Evolutionary conservation across 2,113 vertebrate species (phyloP), one percentile per base, ranked within the genome.

Genomic region (Macrotus californicus): DNA sequence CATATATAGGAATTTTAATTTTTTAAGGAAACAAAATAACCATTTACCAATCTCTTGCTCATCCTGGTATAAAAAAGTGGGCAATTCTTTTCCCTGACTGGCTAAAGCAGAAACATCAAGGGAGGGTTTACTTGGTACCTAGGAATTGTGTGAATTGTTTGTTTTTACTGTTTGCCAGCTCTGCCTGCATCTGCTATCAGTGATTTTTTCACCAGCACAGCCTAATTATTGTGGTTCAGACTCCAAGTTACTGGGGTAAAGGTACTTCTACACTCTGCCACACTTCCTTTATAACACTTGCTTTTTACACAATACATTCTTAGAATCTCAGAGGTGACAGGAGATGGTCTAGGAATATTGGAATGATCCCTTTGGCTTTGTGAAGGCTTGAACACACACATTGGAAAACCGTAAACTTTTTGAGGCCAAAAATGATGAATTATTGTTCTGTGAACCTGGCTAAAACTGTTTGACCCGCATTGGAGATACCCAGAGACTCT

Each of bases 1-100:
- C 34, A 29, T 94, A 88, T 75, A 76, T 92, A 46, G 34, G 5
- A 92, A 85, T 95, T 97, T 81, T 79, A 93, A 41, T 69, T 75
- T 94, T 94, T 94, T 69, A 94, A 72, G 34, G 39, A 69, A 94
- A 52, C 26, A 48, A 69, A 93, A 85, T 92, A 64, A 36, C 41
- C 48, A 18, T 46, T 86, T 88, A 72, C 24, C 64, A 88, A 36
- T 89, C 29, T 82, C 19, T 95, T 94, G 59, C n/a, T 86, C 67
- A 66, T 88, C 46, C 34, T 94, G 41, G n/a, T 93, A 54, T 89
- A 39, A 76, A 56, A 93, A 93, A 67, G 36, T 92, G 11, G 29
- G 6, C 26, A 91, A 0, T 93, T 50, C 36, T 90, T 81, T 70
- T 50, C 41, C 29, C 66, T 93, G 34, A 31, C n/a, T 93, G 19